Evolutionary conservation across 2,888 invertebrate species (phyloP), one percentile per base, ranked within the genome.

Genomic region (Plebejus anna): DNA sequence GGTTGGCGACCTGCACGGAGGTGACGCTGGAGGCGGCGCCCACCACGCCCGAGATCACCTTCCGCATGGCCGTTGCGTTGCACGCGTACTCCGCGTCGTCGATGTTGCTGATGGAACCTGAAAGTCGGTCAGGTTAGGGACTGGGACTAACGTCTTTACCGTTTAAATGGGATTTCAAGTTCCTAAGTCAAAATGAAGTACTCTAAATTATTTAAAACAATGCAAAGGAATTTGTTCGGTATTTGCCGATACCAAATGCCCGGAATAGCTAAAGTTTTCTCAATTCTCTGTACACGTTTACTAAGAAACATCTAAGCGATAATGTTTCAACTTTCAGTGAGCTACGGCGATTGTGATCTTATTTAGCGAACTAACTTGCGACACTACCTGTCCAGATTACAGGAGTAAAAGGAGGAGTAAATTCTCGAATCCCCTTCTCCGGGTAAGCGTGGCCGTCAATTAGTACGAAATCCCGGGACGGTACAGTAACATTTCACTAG

Each of bases 41-140:
- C 75, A 92, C 90, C 77, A 92, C 92, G 36, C 92, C 90, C 4
- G 88, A 88, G 81, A 89, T 89, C 75, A 97, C 88, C 79, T 89
- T 87, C 75, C 89, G 84, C 77, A 87, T 86, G 11, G 87, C 87
- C 0, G 96, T 96, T 86, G 97, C 97, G 87, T 97, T 97, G 92
- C 98, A 98, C 85, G 96, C 96, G 88, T 96, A 96, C 88, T 97
- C 97, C 7, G 97, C 97, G 79, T 97, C 97, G 84, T 97, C 98
- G 81, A 98, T 98, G 91, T 98, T 98, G 89, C 98, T 97, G 84
- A 98, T 98, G 9, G 98, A 98, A 77, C 98, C 98, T 98, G 95
- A 0, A 13, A 76, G 32, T 61, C 32, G 47, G 47, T 61, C 42
- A 38, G 16, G 55, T 55, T 4, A 55, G 55, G 13, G 55, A 16